phyloP scores from a whole-genome alignment of 2,113 vertebrate species.

The Eretmochelys imbricata region DNA sequence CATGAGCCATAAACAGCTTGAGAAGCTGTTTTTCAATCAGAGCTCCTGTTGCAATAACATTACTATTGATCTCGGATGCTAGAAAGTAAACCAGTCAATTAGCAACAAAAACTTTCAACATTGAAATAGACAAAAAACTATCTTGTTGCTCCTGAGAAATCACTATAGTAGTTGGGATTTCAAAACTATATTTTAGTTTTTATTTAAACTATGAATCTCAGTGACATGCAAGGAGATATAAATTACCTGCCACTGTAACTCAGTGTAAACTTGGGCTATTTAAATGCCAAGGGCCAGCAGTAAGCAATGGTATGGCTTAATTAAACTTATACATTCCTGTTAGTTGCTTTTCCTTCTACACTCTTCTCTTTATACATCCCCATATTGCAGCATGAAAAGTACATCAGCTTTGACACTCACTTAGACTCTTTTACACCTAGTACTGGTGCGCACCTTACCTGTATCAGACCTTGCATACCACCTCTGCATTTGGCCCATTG shows the following conservation, averaged over 20 bases:
- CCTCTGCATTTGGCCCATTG: background rate
- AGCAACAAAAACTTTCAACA: conserved; percentile 14
- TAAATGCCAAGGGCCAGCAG: background rate
- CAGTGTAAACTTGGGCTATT: background rate
- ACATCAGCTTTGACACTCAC: background rate
- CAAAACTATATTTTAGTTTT: background rate
- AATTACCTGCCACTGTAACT: background rate
- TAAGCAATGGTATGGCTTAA: too few species aligned
- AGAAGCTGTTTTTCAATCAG: conserved; percentile 3
- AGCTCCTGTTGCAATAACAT: background rate
- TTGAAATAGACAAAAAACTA: background rate
- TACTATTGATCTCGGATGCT: conserved; percentile 13
- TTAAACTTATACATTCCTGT: background rate
- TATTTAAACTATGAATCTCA: conserved; percentile 17
- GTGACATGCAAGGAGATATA: background rate
- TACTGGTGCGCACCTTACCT: background rate
- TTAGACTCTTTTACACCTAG: background rate
- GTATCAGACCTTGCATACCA: background rate
- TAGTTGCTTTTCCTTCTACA: background rate
- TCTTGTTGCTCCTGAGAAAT: background rate
- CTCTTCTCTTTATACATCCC: background rate
- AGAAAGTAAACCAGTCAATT: conserved; percentile 1
- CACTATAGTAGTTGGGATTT: background rate
- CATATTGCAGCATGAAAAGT: background rate
- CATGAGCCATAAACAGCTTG: fast-evolving